Base-by-base conservation (phyloP, 2,797 vertebrate species). In the Phoeniculus purpureus region DNA sequence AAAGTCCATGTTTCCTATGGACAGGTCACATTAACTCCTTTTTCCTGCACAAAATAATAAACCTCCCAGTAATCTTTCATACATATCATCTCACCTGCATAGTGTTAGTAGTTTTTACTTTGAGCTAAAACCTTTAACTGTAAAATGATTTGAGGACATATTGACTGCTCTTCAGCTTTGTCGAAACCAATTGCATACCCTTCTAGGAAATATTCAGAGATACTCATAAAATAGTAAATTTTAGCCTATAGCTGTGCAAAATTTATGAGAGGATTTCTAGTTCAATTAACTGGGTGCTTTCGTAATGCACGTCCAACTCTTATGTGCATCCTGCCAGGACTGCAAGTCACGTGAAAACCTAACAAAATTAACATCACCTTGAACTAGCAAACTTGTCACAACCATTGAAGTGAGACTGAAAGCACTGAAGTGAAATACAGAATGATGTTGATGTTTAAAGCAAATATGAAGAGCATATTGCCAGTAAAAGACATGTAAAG, bases 401-500 rank as follows among this genome's bases (percentile, higher is more conserved):
- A 59, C 51, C 22, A 23, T 3, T 85, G 29, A 85, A 92, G 26
- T 43, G 61, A 85, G 22, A 59, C 16, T 32, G 27, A 94, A 93
- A 51, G 27, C 29, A 65, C 37, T 70, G 32, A 91, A 89, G 7
- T 72, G 54, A 80, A 91, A 77, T 10, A 61, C 13, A 77, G 86
- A 90, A 25, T 2, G 23, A 18, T 37, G 9, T 31, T 76, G 12
- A 8, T 64, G 1, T 54, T 85, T 52, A 60, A 87, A 65, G 34
- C 68, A 82, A 89, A 81, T 66, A 78, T 47, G 50, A 64, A 92
- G 73, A 89, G 9, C 18, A 83, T 83, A 83, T 60, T 81, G 13
- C 32, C 47, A 81, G 32, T 54, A 72, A 92, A 77, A 75, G 7
- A 60, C 31, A 66, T 2, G 52, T 32, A 48, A 68, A 89, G 9